Evolutionary conservation across 2,888 invertebrate species (phyloP).

Genomic region (Scotopteryx bipunctaria): DNA sequence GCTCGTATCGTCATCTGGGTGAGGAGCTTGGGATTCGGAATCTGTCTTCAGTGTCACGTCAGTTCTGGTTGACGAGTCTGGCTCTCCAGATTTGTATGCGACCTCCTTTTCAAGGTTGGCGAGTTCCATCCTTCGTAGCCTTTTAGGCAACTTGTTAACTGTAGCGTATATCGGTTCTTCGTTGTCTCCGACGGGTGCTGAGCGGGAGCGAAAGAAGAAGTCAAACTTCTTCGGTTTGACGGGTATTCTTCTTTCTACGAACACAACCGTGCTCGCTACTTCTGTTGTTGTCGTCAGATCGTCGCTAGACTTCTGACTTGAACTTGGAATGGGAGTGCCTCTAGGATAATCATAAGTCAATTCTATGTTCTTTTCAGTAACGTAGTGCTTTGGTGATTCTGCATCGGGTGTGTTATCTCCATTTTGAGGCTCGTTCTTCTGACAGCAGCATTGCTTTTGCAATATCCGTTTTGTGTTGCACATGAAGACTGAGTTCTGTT

Average conservation of each 20-base stretch:
- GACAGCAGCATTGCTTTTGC: constrained; percentile 73
- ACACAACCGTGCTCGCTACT: constrained; percentile 79
- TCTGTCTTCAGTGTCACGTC: constrained; percentile 73
- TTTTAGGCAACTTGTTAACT: constrained; percentile 78
- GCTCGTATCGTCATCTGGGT: constrained; percentile 75
- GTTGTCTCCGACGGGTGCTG: constrained; percentile 77
- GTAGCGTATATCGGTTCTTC: constrained; percentile 81
- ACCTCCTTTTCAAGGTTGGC: constrained; percentile 78
- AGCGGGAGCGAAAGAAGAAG: constrained; percentile 77
- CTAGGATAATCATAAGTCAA: constrained; percentile 78
- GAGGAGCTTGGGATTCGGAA: constrained; percentile 69
- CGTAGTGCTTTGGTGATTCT: constrained; percentile 65
- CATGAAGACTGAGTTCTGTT: constrained; percentile 79
- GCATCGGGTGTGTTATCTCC: constrained; percentile 40
- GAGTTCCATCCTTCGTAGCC: constrained; percentile 73
- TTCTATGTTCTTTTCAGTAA: constrained; percentile 80
- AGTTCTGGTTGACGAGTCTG: constrained; percentile 71
- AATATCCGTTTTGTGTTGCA: constrained; percentile 74
- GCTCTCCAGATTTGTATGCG: constrained; percentile 69
- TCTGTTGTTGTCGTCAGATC: constrained; percentile 77
- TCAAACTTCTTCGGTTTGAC: constrained; percentile 75
- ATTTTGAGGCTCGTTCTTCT: constrained; percentile 53
- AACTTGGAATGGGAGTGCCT: constrained; percentile 65
- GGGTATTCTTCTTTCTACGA: constrained; percentile 77
- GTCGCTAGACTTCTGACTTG: constrained; percentile 64